These are phyloP conservation scores for Ips nitidus DNA, from an alignment of 1,140 invertebrate species.

Conservation along the genomic window DNA sequence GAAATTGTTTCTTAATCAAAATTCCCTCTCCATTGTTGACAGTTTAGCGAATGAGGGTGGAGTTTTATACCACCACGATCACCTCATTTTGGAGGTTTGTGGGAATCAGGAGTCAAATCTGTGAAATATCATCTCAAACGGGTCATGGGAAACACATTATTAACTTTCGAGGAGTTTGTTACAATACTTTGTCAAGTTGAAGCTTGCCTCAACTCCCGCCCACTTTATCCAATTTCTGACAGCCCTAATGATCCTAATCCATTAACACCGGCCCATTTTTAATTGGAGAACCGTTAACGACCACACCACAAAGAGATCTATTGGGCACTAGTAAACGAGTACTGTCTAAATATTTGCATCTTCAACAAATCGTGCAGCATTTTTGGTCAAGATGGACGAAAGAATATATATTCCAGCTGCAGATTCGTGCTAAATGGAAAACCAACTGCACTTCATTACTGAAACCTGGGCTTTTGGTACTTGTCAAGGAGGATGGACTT, in stretches of 20 bases:
- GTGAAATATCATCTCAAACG: conserved; percentile 43
- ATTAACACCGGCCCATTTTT: conserved; percentile 49
- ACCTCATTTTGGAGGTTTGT: too few species aligned
- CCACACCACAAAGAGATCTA: conserved; percentile 26
- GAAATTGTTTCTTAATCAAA: conserved; percentile 39
- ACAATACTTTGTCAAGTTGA: conserved; percentile 41
- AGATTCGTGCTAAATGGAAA: too few species aligned
- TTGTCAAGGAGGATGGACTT: too few species aligned
- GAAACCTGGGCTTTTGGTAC: too few species aligned
- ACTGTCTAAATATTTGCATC: too few species aligned
- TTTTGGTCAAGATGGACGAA: too few species aligned
- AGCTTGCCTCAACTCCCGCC: conserved; percentile 45
- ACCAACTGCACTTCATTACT: too few species aligned
- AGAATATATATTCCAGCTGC: too few species aligned
- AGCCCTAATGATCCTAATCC: conserved; percentile 39
- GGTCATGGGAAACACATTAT: conserved; percentile 38
- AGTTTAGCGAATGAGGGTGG: conserved; percentile 1
- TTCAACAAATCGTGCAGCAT: too few species aligned
- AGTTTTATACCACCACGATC: too few species aligned
- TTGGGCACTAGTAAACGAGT: conserved; percentile 13
- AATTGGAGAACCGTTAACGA: conserved; percentile 43
- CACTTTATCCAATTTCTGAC: conserved; percentile 39
- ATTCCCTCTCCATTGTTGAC: background rate
- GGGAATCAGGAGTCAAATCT: conserved; percentile 40
- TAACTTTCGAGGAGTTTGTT: conserved; percentile 46